These are phyloP conservation scores for Papilio xuthus DNA, from an alignment of 1,140 invertebrate genomes.

Conservation along the genomic window DNA sequence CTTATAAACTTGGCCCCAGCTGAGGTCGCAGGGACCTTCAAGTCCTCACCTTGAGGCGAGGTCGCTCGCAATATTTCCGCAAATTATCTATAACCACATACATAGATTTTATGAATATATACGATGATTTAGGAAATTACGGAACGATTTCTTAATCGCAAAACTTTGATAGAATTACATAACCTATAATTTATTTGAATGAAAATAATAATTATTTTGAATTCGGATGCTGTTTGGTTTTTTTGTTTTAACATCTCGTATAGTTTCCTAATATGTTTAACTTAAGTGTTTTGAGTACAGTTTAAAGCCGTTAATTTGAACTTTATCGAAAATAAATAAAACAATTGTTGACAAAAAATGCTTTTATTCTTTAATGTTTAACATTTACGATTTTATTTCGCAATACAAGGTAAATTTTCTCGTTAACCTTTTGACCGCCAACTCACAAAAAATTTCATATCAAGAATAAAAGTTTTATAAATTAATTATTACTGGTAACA, in stretches of 20 bases:
- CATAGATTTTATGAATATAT: background rate
- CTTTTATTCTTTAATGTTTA: background rate
- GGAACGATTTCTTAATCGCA: background rate
- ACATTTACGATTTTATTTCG: background rate
- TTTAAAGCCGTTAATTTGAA: no score
- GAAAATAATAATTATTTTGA: no score
- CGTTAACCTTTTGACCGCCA: background rate
- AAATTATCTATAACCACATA: constrained; percentile 7
- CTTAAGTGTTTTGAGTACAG: no score
- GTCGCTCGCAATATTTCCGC: constrained; percentile 38
- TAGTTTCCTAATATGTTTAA: no score
- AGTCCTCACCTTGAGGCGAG: constrained; percentile 35
- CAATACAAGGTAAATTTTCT: background rate
- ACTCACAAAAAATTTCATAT: background rate
- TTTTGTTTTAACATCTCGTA: no score
- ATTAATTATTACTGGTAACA: background rate
- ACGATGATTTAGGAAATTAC: background rate
- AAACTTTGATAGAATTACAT: background rate
- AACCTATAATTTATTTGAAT: no score
- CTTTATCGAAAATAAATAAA: background rate
- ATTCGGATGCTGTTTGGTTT: no score
- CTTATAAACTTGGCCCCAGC: constrained; percentile 37
- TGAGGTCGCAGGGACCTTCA: constrained; percentile 44
- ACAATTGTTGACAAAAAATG: background rate
- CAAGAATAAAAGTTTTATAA: background rate